These are phyloP conservation scores for Gastrophysa polygoni DNA, from an alignment of 2,888 invertebrate genomes.

Conservation along the genomic window DNA sequence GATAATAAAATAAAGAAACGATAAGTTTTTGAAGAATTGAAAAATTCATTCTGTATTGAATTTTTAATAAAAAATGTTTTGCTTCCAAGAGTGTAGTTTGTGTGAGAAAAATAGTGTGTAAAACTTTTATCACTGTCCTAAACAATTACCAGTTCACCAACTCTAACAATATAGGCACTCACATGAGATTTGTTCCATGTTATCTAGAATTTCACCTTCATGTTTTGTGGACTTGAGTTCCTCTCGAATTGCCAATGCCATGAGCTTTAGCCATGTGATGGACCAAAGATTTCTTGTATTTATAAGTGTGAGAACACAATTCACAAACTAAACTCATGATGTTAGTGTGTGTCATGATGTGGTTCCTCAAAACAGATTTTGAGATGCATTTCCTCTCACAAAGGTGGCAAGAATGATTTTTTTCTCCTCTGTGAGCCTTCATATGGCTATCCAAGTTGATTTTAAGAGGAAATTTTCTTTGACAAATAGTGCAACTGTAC, in stretches of 20 bases:
- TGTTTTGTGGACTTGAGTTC: background rate
- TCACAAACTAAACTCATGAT: constrained; percentile 55
- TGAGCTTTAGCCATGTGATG: constrained; percentile 63
- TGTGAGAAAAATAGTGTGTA: no score
- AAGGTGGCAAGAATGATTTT: constrained; percentile 50
- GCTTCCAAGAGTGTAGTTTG: no score
- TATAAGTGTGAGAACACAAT: constrained; percentile 62
- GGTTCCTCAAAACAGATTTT: constrained; percentile 46
- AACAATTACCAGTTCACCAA: no score
- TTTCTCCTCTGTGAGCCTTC: constrained; percentile 52
- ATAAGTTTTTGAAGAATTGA: no score
- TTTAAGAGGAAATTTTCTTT: constrained; percentile 50
- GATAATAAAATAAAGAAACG: no score
- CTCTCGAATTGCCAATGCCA: constrained; percentile 47
- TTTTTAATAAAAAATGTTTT: no score
- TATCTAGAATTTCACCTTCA: background rate
- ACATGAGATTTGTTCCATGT: no score
- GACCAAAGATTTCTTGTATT: constrained; percentile 59
- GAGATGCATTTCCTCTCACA: constrained; percentile 51
- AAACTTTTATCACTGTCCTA: no score
- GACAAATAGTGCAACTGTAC: constrained; percentile 48
- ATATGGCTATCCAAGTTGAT: constrained; percentile 51
- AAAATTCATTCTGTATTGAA: no score
- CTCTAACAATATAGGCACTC: no score
- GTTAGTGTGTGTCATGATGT: constrained; percentile 50